Evolutionary conservation across 2,888 invertebrate species (phyloP), one percentile per base, ranked within the genome.

Genomic region (Scrobipalpa atriplicella): DNA sequence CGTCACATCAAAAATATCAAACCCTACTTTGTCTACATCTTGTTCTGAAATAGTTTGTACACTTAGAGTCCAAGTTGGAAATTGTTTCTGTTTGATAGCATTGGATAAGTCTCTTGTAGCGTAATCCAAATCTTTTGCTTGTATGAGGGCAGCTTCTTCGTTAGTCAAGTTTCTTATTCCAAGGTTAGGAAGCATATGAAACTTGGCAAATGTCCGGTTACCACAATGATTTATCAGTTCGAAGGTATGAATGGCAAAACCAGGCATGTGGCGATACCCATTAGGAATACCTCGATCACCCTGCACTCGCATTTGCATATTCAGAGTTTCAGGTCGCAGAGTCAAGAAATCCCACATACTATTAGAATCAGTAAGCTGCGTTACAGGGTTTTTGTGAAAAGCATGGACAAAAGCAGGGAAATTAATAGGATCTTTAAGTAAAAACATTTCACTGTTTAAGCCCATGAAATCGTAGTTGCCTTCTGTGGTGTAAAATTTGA

Each of bases 281-380:
- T 98, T 96, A 0, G 98, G 98, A 68, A 96, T 96, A 11, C 98
- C 98, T 74, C 98, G 94, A 85, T 98, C 98, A 8, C 96, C 94
- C 80, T 98, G 98, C 70, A 98, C 89, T 81, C 98, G 94, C 85
- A 96, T 91, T 60, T 95, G 93, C 83, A 98, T 97, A 80, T 98
- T 97, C n/a, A 95, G 94, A 6, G 96, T 94, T 86, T 98, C 98
- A 0, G 98, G 97, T 29, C 97, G 93, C 43, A 98, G 90, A 0
- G 96, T 94, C 70, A 98, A 93, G 79, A 98, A 98, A 84, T 98
- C 98, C 98, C 98, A 98, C 79, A 97, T 96, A 96, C 96, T 97
- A 78, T 98, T 96, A 0, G 95, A 90, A 86, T 98, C 98, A 85
- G 96, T 96, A 41, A 98, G 88, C 82, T 97, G 96, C 0, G 97